These are phyloP conservation scores for Eulemur rubriventer DNA, from an alignment of 2,797 vertebrate species.

Conservation along the genomic window DNA sequence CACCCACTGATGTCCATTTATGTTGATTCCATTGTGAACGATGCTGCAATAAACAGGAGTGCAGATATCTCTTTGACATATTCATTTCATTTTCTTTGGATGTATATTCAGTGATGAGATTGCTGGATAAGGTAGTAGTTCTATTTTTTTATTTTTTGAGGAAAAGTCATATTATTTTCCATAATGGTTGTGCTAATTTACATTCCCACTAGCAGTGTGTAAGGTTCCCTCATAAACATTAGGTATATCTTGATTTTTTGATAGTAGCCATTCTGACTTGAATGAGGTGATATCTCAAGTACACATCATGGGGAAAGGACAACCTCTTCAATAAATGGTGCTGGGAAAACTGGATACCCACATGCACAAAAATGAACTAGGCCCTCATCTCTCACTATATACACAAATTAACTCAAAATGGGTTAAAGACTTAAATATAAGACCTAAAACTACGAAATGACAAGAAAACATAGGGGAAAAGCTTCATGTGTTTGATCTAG, in stretches of 20 bases:
- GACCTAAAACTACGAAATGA: not conserved
- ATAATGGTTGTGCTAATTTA: not conserved
- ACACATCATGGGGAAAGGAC: not conserved
- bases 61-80: not conserved
- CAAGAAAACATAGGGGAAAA: not conserved
- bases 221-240: not conserved
- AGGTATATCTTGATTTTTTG: not conserved
- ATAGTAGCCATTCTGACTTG: not conserved
- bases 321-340: not conserved
- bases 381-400: not conserved
- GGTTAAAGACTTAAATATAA: not conserved
- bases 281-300: not conserved
- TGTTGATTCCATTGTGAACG: not conserved
- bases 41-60: not conserved
- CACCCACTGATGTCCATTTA: not conserved
- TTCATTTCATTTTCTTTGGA: not conserved
- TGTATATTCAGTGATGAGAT: not conserved
- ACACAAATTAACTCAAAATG: not conserved
- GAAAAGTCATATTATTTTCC: not conserved
- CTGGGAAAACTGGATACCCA: not conserved
- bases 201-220: not conserved
- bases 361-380: not conserved
- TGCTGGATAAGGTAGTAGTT: not conserved
- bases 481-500: not conserved
- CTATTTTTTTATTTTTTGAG: not conserved